Conservation (phyloP, 2,888 invertebrate genomes). For the Cremastinae sp. region DNA sequence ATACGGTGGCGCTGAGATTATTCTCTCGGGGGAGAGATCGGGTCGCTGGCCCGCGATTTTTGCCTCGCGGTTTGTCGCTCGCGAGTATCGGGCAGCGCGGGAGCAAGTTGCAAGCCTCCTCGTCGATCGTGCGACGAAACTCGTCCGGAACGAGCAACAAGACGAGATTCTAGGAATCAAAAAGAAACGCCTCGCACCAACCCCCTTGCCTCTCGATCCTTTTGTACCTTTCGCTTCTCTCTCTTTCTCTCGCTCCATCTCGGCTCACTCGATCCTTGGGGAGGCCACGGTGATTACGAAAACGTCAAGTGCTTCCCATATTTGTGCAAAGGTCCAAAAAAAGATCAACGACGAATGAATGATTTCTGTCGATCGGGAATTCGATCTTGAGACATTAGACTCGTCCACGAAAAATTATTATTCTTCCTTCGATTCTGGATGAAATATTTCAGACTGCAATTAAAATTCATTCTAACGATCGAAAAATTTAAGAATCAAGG, state of each 20-base stretch:
- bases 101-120: constrained; percentile 27
- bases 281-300: neutral
- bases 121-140: constrained; percentile 58
- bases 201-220: constrained; percentile 6
- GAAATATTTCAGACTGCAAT: too few species aligned
- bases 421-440: too few species aligned
- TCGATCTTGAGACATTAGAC: too few species aligned
- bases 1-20: neutral
- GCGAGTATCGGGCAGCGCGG: constrained; percentile 17
- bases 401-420: too few species aligned
- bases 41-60: constrained; percentile 60
- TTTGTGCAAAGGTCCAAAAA: constrained; percentile 20
- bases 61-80: constrained; percentile 37
- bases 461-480: too few species aligned
- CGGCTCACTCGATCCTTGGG: neutral
- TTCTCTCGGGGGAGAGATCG: constrained; percentile 23
- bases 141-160: constrained; percentile 42
- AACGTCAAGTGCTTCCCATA: constrained; percentile 15
- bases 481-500: too few species aligned
- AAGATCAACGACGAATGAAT: constrained; percentile 10
- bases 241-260: neutral
- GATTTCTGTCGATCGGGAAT: neutral
- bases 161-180: constrained; percentile 58
- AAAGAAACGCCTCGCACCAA: constrained; percentile 41
- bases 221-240: constrained; percentile 2